Conservation (phyloP, 2,113 vertebrate genomes). For the Dasyornis broadbenti region DNA sequence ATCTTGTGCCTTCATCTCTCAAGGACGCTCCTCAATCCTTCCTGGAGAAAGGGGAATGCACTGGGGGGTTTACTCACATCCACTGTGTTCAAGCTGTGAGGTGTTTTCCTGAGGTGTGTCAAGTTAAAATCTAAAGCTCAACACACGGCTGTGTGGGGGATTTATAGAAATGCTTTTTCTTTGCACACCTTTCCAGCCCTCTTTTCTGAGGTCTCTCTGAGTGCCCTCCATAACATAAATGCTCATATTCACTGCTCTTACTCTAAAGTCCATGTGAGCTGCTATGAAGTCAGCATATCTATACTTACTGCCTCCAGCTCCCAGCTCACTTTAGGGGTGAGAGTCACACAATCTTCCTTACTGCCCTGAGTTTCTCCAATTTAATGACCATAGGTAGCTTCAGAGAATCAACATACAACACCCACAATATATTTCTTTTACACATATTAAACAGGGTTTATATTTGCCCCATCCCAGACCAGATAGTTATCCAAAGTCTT, state of each 20-base stretch:
- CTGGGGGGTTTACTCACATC: neutral
- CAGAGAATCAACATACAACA: neutral
- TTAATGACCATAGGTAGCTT: neutral
- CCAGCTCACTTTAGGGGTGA: rapidly evolving
- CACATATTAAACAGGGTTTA: neutral
- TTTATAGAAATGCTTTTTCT: neutral
- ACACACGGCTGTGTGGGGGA: neutral
- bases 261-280: neutral
- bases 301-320: neutral
- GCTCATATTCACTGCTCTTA: neutral
- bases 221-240: neutral
- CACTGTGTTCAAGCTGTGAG: neutral
- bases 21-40: neutral
- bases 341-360: neutral
- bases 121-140: neutral
- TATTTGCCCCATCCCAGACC: neutral
- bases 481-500: neutral
- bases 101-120: neutral
- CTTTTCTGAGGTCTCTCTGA: neutral
- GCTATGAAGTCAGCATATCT: neutral
- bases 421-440: neutral
- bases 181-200: neutral
- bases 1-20: neutral
- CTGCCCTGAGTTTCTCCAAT: neutral
- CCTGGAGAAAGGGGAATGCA: neutral